phyloP scores from a whole-genome alignment of 2,113 vertebrate genomes.

The Monarcha castaneiventris region DNA sequence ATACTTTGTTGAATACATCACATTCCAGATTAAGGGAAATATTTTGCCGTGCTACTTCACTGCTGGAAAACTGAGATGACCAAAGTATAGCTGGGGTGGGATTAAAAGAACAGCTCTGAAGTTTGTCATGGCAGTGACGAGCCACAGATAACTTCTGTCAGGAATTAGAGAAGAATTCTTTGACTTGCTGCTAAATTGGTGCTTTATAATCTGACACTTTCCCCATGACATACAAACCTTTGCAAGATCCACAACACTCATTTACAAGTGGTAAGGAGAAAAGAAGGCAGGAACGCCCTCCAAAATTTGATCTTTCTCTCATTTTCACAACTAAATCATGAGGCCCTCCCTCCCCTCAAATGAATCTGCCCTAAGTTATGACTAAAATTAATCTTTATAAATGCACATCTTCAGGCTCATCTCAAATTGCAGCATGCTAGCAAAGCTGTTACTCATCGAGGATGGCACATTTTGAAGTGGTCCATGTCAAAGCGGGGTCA shows the following conservation, averaged over 20 bases:
- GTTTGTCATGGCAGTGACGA: background rate
- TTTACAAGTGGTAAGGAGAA: background rate
- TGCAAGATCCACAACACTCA: background rate
- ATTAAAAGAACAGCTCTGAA: background rate
- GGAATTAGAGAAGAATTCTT: background rate
- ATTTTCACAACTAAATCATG: background rate
- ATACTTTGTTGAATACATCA: background rate
- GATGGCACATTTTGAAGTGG: background rate
- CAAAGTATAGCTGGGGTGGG: background rate
- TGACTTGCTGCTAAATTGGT: background rate
- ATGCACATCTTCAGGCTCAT: background rate
- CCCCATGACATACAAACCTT: background rate
- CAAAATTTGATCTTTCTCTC: background rate
- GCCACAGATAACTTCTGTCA: background rate
- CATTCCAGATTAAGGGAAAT: background rate
- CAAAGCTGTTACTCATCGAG: background rate
- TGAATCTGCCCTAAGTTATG: background rate
- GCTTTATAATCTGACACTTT: background rate
- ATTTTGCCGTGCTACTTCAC: background rate
- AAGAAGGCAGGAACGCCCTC: background rate
- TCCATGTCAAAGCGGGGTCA: background rate
- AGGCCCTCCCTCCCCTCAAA: background rate
- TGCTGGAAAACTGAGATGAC: background rate
- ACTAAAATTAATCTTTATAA: background rate
- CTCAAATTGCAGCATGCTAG: background rate